A percentile compares a stretch with the other conserved stretches of the same genome.
Conservation (phyloP, 1,140 invertebrate genomes). For the Drosophila dunni region DNA sequence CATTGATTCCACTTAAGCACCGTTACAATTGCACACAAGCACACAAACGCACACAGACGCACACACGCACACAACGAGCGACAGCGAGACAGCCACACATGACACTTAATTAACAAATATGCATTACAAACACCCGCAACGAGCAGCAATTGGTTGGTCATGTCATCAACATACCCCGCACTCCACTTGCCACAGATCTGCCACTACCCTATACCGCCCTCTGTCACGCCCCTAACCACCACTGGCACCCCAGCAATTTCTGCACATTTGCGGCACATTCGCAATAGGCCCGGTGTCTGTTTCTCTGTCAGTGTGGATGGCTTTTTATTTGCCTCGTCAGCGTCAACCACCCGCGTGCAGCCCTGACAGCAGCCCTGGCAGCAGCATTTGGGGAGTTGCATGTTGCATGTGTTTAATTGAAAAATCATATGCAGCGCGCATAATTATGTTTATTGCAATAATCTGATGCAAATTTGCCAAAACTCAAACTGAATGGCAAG, state of each 20-base stretch:
- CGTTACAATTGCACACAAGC: constrained; percentile 59
- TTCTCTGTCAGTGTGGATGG: constrained; percentile 25
- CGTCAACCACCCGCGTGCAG: constrained; percentile 34
- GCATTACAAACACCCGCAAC: constrained; percentile 80
- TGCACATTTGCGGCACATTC: constrained; percentile 17
- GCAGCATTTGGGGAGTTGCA: constrained; percentile 50
- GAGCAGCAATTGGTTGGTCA: constrained; percentile 76
- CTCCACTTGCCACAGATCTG: background rate
- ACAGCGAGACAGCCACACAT: constrained; percentile 41
- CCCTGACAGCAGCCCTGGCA: constrained; percentile 1
- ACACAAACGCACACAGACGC: constrained; percentile 35
- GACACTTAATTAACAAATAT: constrained; percentile 82
- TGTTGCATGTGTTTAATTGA: constrained; percentile 83
- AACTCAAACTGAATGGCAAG: constrained; percentile 66
- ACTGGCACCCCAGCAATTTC: background rate
- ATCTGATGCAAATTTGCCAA: constrained; percentile 78
- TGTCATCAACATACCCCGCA: constrained; percentile 44
- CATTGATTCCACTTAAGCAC: constrained; percentile 83
- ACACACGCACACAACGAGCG: constrained; percentile 19
- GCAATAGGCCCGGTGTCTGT: constrained; percentile 15
- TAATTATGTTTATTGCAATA: constrained; percentile 84
- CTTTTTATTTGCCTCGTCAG: constrained; percentile 70
- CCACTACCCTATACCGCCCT: background rate
- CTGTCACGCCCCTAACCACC: background rate
- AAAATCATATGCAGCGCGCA: constrained; percentile 83